phyloP scores from a whole-genome alignment of 1,140 invertebrate species.

The Oryctes rhinoceros region DNA sequence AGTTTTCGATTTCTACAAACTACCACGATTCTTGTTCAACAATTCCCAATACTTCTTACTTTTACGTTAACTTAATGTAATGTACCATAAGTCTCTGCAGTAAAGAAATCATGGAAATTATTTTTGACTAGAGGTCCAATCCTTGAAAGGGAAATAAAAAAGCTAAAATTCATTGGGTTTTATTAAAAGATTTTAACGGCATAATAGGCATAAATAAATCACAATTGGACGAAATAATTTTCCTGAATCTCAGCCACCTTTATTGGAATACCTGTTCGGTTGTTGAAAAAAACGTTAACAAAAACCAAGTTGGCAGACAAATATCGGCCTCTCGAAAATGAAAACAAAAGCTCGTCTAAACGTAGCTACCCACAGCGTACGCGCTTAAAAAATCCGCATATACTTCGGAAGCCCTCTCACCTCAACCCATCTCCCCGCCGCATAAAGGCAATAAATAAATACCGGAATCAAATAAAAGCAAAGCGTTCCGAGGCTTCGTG shows the following conservation, averaged over 20 bases:
- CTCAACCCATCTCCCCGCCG: slow-evolving; percentile 40
- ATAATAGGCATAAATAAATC: slow-evolving; percentile 9
- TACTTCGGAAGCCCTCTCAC: slow-evolving; percentile 19
- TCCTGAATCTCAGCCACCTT: background rate
- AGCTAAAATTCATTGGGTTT: background rate
- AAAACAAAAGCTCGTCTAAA: slow-evolving; percentile 22
- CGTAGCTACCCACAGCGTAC: background rate
- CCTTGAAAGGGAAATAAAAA: background rate
- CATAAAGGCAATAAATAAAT: slow-evolving; percentile 57
- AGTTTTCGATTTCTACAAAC: too few species aligned
- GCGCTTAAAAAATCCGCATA: slow-evolving; percentile 36
- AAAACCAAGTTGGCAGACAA: background rate
- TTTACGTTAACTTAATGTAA: too few species aligned
- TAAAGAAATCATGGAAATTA: too few species aligned
- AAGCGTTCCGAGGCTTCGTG: slow-evolving; percentile 50
- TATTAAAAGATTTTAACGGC: background rate
- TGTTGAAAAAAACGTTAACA: background rate
- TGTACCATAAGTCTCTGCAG: too few species aligned
- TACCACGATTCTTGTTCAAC: too few species aligned
- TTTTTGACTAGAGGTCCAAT: background rate
- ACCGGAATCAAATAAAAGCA: slow-evolving; percentile 58
- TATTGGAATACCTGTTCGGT: slow-evolving; percentile 30
- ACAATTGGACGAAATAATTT: background rate
- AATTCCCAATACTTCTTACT: too few species aligned
- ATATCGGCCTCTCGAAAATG: slow-evolving; percentile 5